Percentiles rank a stretch among this genome's conserved stretches.
phyloP scores from a whole-genome alignment of 2,113 vertebrate species.

The Crypturellus undulatus region DNA sequence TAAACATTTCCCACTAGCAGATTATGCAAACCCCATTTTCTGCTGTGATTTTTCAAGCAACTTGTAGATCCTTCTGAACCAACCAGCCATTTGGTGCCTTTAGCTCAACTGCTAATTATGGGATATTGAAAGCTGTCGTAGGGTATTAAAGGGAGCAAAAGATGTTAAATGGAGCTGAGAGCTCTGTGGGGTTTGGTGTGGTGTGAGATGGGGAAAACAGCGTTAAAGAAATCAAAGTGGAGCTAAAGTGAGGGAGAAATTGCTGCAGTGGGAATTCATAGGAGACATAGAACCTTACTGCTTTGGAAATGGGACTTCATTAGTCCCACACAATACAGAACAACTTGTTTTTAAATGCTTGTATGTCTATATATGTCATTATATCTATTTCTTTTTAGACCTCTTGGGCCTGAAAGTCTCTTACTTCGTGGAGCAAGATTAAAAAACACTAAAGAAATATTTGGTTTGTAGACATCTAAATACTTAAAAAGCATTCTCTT shows the following conservation, averaged over 20 bases:
- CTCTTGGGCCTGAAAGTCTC: conserved; percentile 94
- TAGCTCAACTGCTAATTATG: background rate
- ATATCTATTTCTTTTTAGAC: conserved; percentile 79
- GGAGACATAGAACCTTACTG: background rate
- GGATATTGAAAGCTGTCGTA: background rate
- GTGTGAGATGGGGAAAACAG: background rate
- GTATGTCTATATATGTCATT: background rate
- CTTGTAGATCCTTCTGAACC: background rate
- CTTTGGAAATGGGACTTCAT: background rate
- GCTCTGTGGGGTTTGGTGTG: background rate
- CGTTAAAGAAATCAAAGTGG: background rate
- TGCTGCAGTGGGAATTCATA: background rate
- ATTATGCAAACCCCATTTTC: background rate
- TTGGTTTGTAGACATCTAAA: conserved; percentile 84
- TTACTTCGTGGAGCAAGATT: conserved; percentile 96
- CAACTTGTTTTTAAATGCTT: background rate
- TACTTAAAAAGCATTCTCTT: conserved; percentile 42
- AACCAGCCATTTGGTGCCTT: background rate
- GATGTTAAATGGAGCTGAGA: background rate
- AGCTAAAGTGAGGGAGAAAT: background rate
- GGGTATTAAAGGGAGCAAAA: background rate
- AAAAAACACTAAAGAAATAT: conserved; percentile 99
- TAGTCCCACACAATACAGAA: background rate
- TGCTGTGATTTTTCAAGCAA: background rate
- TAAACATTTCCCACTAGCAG: background rate